Percentiles rank a stretch among this genome's conserved stretches.
phyloP scores from a whole-genome alignment of 2,113 vertebrate genomes.

The Paedocypris sp. region DNA sequence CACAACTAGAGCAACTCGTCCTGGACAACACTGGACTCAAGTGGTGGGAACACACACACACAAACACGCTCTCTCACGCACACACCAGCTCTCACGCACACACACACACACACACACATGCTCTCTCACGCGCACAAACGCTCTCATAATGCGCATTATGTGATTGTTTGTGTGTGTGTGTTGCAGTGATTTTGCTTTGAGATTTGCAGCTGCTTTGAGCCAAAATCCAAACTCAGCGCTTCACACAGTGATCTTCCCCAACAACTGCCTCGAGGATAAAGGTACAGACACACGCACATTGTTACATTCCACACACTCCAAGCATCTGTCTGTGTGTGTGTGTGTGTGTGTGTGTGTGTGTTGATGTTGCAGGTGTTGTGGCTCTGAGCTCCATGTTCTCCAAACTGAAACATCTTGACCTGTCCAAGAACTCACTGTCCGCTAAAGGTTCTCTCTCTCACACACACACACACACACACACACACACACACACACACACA shows the following conservation, averaged over 20 bases:
- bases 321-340: background rate
- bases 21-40: constrained; percentile 85
- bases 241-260: constrained; percentile 81
- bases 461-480: background rate
- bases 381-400: constrained; percentile 78
- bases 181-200: constrained; percentile 88
- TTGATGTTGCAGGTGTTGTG: constrained; percentile 63
- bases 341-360: background rate
- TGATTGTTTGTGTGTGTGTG: constrained; percentile 28
- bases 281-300: constrained; percentile 54
- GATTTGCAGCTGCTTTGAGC: constrained; percentile 71
- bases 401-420: constrained; percentile 86
- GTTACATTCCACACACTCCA: constrained; percentile 10
- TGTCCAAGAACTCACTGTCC: constrained; percentile 81
- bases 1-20: constrained; percentile 80
- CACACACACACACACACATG: background rate
- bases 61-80: background rate
- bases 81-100: constrained; percentile 19
- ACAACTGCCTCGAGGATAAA: constrained; percentile 90
- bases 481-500: background rate
- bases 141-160: background rate
- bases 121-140: background rate
- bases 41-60: constrained; percentile 59
- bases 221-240: constrained; percentile 83
- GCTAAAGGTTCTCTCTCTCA: constrained; percentile 66